A percentile compares a stretch with the other conserved stretches of the same genome.
Conservation (phyloP, 2,888 invertebrate genomes). For the Phyto melanocephala region DNA sequence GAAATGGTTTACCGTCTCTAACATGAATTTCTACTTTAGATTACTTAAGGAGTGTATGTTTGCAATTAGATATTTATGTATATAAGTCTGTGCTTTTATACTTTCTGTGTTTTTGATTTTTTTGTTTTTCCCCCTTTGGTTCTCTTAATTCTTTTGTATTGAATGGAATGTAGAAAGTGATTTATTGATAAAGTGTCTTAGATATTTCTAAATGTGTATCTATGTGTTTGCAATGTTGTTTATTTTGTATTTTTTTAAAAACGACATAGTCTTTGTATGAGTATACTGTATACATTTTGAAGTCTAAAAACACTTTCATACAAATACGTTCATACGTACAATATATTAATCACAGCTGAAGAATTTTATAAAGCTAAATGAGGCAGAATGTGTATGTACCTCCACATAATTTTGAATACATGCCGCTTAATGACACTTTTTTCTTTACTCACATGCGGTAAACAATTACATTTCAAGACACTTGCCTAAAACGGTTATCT, state of each 20-base stretch:
- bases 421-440: too few relatives aligned
- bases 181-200: constrained; percentile 13
- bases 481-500: too few relatives aligned
- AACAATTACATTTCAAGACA: too few relatives aligned
- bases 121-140: not conserved
- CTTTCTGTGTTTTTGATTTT: not conserved
- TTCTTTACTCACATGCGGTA: too few relatives aligned
- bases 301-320: not conserved
- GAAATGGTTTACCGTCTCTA: constrained; percentile 26
- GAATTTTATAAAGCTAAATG: constrained; percentile 20
- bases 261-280: not conserved
- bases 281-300: not conserved
- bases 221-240: not conserved
- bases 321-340: too few relatives aligned
- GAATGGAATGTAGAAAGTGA: constrained; percentile 14
- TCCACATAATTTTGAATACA: too few relatives aligned
- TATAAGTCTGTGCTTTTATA: not conserved
- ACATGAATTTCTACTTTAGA: constrained; percentile 52
- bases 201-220: not conserved
- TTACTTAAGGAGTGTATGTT: not conserved
- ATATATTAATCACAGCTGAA: not conserved
- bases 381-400: not conserved
- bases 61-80: not conserved
- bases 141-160: not conserved
- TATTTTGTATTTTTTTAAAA: not conserved